Evolutionary conservation across 2,113 vertebrate species (phyloP).

Genomic region (Protomyctophum bolini): DNA sequence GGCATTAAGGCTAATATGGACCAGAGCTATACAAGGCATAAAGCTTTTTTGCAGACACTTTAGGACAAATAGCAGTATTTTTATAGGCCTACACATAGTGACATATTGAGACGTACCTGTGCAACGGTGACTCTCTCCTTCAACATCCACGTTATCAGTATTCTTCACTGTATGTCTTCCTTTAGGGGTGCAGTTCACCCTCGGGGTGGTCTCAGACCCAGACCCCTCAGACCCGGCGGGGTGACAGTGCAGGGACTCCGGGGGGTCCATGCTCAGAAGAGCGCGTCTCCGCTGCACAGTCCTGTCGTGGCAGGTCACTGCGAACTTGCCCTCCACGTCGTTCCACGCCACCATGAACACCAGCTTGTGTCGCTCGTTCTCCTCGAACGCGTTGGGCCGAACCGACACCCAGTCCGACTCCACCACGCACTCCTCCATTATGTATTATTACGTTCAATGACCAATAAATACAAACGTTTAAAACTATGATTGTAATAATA

Average conservation of each 20-base stretch:
- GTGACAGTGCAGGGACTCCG: slow-evolving; percentile 36
- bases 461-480: too few species aligned
- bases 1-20: too few species aligned
- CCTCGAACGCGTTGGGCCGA: slow-evolving; percentile 90
- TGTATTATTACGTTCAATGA: too few species aligned
- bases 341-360: slow-evolving; percentile 99
- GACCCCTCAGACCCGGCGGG: slow-evolving; percentile 13
- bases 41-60: too few species aligned
- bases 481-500: too few species aligned
- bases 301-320: slow-evolving; percentile 95
- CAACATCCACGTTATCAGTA: background rate
- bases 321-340: slow-evolving; percentile 95
- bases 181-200: slow-evolving; percentile 39
- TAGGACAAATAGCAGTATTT: too few species aligned
- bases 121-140: too few species aligned
- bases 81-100: too few species aligned
- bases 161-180: slow-evolving; percentile 19
- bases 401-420: slow-evolving; percentile 97
- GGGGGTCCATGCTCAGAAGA: slow-evolving; percentile 70
- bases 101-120: too few species aligned
- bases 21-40: too few species aligned
- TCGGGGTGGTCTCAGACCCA: slow-evolving; percentile 19
- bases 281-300: slow-evolving; percentile 88
- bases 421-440: slow-evolving; percentile 42
- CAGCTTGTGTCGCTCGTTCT: slow-evolving; percentile 92